phyloP scores from a whole-genome alignment of 2,888 invertebrate species.

The Morinoia aosen region DNA sequence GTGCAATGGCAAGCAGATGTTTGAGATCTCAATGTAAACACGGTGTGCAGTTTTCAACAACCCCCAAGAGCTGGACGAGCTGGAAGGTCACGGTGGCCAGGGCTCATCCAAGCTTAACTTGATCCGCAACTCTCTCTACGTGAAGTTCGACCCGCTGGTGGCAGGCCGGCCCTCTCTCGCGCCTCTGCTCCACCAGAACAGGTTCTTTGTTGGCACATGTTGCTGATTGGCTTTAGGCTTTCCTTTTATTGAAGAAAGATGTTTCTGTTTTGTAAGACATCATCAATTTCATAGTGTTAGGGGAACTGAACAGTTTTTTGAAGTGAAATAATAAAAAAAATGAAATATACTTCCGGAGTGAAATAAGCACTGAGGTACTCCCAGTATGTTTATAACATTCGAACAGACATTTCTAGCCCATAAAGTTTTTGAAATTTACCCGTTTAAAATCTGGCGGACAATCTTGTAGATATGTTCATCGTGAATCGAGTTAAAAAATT shows the following conservation, averaged over 20 bases:
- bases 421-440: too few species aligned
- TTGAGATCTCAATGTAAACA: not conserved
- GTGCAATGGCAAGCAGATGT: not conserved
- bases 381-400: too few species aligned
- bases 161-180: constrained; percentile 68
- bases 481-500: too few species aligned
- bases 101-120: constrained; percentile 69
- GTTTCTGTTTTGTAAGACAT: not conserved
- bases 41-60: constrained; percentile 64
- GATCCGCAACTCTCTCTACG: constrained; percentile 79
- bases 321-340: too few species aligned
- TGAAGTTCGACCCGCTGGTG: constrained; percentile 75
- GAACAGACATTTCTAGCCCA: too few species aligned
- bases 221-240: not conserved
- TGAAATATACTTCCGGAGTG: too few species aligned
- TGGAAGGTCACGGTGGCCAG: constrained; percentile 58
- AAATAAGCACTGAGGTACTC: too few species aligned
- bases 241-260: not conserved
- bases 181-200: constrained; percentile 57
- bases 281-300: too few species aligned
- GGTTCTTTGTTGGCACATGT: constrained; percentile 10
- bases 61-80: constrained; percentile 68
- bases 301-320: too few species aligned
- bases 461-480: too few species aligned
- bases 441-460: too few species aligned